Evolutionary conservation across 2,888 invertebrate genomes (phyloP).

Genomic region (Sicus ferrugineus): DNA sequence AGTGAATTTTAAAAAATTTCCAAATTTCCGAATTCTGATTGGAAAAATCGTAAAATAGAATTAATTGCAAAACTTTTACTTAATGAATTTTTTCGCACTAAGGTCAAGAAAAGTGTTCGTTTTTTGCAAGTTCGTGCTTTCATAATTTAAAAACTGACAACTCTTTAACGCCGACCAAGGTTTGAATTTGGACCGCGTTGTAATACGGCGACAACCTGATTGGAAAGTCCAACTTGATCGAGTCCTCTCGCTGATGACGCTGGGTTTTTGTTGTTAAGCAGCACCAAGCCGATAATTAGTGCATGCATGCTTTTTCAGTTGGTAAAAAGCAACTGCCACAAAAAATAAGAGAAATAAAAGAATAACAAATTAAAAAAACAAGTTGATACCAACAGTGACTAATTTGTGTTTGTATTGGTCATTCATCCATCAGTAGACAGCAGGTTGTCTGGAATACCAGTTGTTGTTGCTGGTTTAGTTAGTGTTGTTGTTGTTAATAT

Average conservation of each 20-base stretch:
- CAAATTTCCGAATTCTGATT: no score
- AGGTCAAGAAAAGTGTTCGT: no score
- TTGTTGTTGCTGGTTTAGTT: constrained; percentile 20
- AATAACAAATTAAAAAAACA: not conserved
- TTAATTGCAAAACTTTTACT: no score
- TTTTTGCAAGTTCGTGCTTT: not conserved
- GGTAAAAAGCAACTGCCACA: not conserved
- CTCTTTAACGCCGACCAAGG: not conserved
- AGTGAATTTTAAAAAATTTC: no score
- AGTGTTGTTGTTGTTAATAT: constrained; percentile 26
- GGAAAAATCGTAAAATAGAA: no score
- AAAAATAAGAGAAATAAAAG: not conserved
- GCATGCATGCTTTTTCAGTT: not conserved
- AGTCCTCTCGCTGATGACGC: constrained; percentile 18
- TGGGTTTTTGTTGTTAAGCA: not conserved
- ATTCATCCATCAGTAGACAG: not conserved
- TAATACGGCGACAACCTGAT: constrained; percentile 44
- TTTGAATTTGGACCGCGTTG: constrained; percentile 13
- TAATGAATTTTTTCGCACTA: no score
- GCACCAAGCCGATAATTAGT: no score
- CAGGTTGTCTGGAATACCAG: constrained; percentile 3
- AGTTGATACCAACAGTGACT: not conserved
- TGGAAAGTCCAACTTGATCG: constrained; percentile 50
- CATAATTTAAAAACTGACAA: constrained; percentile 7
- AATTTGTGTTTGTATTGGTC: constrained; percentile 6